These are phyloP conservation scores for Nothura maculosa DNA, from an alignment of 2,797 vertebrate genomes.

Conservation along the genomic window DNA sequence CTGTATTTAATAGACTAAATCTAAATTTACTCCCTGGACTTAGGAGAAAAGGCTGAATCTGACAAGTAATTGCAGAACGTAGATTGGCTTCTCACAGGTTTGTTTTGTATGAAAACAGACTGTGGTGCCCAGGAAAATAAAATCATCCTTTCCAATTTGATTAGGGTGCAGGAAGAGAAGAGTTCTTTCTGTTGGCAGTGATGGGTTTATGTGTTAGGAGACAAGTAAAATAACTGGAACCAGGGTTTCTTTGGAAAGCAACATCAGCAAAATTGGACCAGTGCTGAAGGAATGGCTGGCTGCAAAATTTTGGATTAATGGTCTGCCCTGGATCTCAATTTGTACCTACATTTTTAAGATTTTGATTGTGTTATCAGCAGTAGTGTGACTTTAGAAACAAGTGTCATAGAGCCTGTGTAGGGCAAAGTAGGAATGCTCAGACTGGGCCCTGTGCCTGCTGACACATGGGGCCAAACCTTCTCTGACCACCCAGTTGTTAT, in stretches of 20 bases:
- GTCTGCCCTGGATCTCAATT: neutral
- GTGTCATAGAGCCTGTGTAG: fast-evolving
- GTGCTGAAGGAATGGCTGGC: neutral
- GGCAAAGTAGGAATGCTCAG: neutral
- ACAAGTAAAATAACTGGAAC: neutral
- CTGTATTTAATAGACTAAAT: neutral
- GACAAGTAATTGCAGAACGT: neutral
- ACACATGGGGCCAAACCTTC: neutral
- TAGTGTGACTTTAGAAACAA: neutral
- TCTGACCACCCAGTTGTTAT: neutral
- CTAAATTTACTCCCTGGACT: neutral
- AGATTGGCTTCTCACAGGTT: neutral
- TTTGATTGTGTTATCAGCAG: neutral
- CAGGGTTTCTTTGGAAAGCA: neutral
- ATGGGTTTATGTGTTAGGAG: neutral
- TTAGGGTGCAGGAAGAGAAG: neutral
- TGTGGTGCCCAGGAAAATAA: neutral
- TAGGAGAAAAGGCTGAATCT: neutral
- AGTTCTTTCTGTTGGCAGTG: neutral
- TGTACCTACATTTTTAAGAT: neutral
- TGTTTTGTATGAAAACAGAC: neutral
- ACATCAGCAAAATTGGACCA: fast-evolving
- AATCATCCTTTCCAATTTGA: neutral
- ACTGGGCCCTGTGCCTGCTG: neutral
- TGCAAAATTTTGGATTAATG: neutral